These are phyloP conservation scores for Takifugu flavidus DNA, from an alignment of 2,113 vertebrate species.

Conservation along the genomic window DNA sequence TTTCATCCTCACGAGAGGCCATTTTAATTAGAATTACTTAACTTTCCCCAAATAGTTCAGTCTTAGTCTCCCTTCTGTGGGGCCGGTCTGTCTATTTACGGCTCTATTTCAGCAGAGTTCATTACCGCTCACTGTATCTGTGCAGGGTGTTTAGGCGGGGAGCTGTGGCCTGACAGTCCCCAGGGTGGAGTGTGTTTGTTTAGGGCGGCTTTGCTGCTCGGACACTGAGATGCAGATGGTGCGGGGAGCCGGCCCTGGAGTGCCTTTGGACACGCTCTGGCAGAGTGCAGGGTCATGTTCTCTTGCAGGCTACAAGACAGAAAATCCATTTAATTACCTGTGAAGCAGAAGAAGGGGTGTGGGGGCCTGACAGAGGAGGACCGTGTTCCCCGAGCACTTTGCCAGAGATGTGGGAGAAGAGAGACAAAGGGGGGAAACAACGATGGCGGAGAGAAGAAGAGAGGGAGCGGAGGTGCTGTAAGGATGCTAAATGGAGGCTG, in stretches of 20 bases:
- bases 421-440: constrained; percentile 2
- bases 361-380: constrained; percentile 88
- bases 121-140: constrained; percentile 57
- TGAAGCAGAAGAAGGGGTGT: constrained; percentile 93
- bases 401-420: constrained; percentile 59
- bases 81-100: constrained; percentile 43
- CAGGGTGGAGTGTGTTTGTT: constrained; percentile 71
- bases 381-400: constrained; percentile 85
- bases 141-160: constrained; percentile 49
- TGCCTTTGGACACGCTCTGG: constrained; percentile 82
- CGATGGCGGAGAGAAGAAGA: constrained; percentile 25
- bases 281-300: constrained; percentile 93
- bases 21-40: neutral
- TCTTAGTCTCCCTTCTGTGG: neutral
- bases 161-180: constrained; percentile 62
- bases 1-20: no score
- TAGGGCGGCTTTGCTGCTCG: constrained; percentile 69
- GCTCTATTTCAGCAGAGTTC: constrained; percentile 54
- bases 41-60: neutral
- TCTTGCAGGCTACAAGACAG: constrained; percentile 95
- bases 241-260: constrained; percentile 84
- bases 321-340: constrained; percentile 99
- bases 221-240: constrained; percentile 77
- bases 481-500: no score
- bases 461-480: constrained; percentile 18